Evolutionary conservation across 2,888 invertebrate species (phyloP), one percentile per base, ranked within the genome.

Genomic region (Pseudococcus jackbeardsleyi): DNA sequence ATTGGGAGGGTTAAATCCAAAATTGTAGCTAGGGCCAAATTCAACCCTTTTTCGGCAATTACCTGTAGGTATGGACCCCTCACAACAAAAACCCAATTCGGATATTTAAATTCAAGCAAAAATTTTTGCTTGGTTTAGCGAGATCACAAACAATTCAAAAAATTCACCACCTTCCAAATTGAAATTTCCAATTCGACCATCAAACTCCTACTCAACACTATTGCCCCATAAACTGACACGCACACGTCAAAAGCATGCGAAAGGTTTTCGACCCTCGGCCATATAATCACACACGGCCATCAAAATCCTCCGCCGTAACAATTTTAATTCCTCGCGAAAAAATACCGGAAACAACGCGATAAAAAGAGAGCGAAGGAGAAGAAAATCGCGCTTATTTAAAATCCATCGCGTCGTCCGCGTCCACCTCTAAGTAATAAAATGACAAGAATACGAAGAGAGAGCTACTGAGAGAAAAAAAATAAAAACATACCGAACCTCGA

Each of bases 321-420:
- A 72, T 72, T 72, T 72, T 33, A 72, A 72, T 72, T 72, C n/a
- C 68, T 15, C 3, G 1, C 26, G 26, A 33, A 33, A 33, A 72
- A 72, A 72, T 33, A 72, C 68, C 9, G 68, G 68, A 72, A 72
- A 33, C 12, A 26, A 72, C 68, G 68, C 68, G 22, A 72, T 22
- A 72, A 72, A 59, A 59, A 33, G 26, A 33, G 26, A 33, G 3
- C 1, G 26, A 33, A 33, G 1, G 26, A 59, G 19, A 19, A n/a
- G 59, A 59, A 59, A 59, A 59, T 59, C 59, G 59, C 59, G 12
- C 68, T 33, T 72, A 72, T 72, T 72, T 72, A 72, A 72, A 72
- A 72, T 72, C 68, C 33, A 72, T 72, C 26, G 26, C 26, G 26
- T 33, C 26, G 26, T 33, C 26, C 26, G 26, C 68, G 68, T 72